Evolutionary conservation across 1,140 invertebrate genomes (phyloP).

Genomic region (Micrasema minimum): DNA sequence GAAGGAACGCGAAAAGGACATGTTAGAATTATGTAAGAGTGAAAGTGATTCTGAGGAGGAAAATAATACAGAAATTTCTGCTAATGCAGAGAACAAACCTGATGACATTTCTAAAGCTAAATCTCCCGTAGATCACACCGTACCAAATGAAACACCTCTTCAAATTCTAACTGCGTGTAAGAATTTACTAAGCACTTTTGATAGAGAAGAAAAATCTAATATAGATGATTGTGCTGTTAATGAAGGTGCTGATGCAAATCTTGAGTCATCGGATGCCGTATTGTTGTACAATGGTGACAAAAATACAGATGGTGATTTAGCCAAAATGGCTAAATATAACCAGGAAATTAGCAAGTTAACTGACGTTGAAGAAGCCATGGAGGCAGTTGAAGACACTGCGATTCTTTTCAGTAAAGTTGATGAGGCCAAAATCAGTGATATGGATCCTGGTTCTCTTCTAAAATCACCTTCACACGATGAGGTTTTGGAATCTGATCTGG

Average conservation of each 20-base stretch:
- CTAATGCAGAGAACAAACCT: neutral
- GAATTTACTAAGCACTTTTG: conserved; percentile 17
- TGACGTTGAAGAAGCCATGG: too few species aligned
- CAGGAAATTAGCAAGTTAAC: too few species aligned
- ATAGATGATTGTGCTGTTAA: neutral
- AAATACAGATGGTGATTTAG: too few species aligned
- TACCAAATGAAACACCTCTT: neutral
- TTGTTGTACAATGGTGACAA: neutral
- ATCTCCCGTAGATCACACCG: neutral
- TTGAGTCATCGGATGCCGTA: neutral
- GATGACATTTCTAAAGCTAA: neutral
- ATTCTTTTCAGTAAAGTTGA: too few species aligned
- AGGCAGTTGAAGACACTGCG: too few species aligned
- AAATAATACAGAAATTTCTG: neutral
- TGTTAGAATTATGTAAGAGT: conserved; percentile 71
- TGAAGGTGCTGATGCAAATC: conserved; percentile 7
- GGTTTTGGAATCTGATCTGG: too few species aligned
- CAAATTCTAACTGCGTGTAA: conserved; percentile 30
- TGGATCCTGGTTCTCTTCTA: too few species aligned
- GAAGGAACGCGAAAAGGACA: conserved; percentile 69
- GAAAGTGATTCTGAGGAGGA: conserved; percentile 56
- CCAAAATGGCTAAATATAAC: too few species aligned
- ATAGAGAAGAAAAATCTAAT: conserved; percentile 7
- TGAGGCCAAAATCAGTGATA: too few species aligned
- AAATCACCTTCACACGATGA: too few species aligned